phyloP scores from a whole-genome alignment of 2,888 invertebrate genomes.

The Orthosia incerta region DNA sequence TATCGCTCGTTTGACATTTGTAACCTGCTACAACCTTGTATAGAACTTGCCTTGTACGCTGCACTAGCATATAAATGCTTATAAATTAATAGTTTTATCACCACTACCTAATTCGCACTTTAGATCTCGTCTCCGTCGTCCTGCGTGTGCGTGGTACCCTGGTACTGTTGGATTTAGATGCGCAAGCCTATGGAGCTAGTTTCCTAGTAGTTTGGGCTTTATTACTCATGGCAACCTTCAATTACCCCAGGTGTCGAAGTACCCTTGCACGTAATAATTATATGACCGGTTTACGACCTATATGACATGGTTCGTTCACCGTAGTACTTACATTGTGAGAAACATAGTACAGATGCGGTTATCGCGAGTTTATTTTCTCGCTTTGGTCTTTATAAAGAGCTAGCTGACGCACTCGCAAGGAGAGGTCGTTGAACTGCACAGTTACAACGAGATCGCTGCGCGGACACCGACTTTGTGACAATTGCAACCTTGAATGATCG shows the following conservation, averaged over 20 bases:
- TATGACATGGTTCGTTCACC: slow-evolving; percentile 85
- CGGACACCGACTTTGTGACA: slow-evolving; percentile 78
- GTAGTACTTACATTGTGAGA: slow-evolving; percentile 76
- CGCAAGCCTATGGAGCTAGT: slow-evolving; percentile 50
- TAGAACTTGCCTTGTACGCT: slow-evolving; percentile 70
- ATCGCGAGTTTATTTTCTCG: slow-evolving; percentile 87
- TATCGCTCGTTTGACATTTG: slow-evolving; percentile 81
- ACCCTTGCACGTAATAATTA: slow-evolving; percentile 78
- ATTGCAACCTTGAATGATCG: slow-evolving; percentile 78
- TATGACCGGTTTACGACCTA: slow-evolving; percentile 82
- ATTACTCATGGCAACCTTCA: slow-evolving; percentile 75
- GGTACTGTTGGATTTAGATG: slow-evolving; percentile 23
- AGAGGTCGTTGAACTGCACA: slow-evolving; percentile 84
- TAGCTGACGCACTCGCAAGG: slow-evolving; percentile 86
- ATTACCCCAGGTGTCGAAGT: slow-evolving; percentile 74
- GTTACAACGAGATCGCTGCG: slow-evolving; percentile 79
- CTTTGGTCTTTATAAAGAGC: slow-evolving; percentile 88
- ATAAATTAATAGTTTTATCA: slow-evolving; percentile 76
- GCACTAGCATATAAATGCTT: slow-evolving; percentile 71
- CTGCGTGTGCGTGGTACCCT: neutral
- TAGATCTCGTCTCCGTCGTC: slow-evolving; percentile 34
- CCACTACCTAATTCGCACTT: slow-evolving; percentile 56
- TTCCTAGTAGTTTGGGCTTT: slow-evolving; percentile 64
- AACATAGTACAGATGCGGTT: slow-evolving; percentile 84
- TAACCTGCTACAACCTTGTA: slow-evolving; percentile 79